Percentiles rank a stretch among this genome's conserved stretches.
Conservation (phyloP, 92 coral and sea anemone species). For the Micromussa lordhowensis region DNA sequence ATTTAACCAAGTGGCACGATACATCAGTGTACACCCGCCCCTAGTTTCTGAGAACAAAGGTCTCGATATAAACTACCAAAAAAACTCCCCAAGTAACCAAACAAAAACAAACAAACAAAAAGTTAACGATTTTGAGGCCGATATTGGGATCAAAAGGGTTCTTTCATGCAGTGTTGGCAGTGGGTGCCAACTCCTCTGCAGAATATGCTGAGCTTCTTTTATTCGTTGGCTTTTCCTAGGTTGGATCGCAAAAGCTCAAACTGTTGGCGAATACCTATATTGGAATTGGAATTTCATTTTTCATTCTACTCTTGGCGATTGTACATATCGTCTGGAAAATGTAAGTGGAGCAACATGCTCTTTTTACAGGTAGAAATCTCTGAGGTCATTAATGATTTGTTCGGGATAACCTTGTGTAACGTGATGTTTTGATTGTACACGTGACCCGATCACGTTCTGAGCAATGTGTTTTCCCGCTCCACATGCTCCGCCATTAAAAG, state of each 20-base stretch:
- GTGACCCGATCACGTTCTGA: too few relatives aligned
- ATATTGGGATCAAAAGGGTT: neutral
- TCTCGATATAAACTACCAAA: too few relatives aligned
- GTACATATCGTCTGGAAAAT: constrained; percentile 82
- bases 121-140: neutral
- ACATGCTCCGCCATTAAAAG: too few relatives aligned
- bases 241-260: constrained; percentile 35
- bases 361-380: too few relatives aligned
- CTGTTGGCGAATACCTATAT: constrained; percentile 85
- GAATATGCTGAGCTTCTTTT: neutral
- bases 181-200: neutral
- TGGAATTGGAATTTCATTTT: constrained; percentile 80
- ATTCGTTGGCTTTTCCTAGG: constrained; percentile 3
- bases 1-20: too few relatives aligned
- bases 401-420: too few relatives aligned
- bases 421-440: too few relatives aligned
- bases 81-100: too few relatives aligned
- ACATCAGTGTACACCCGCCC: too few relatives aligned
- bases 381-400: too few relatives aligned
- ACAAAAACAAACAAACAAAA: neutral
- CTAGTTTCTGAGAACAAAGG: too few relatives aligned
- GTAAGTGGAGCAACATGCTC: constrained; percentile 64
- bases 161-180: neutral
- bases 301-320: constrained; percentile 76
- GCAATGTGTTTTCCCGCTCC: too few relatives aligned